Percentiles rank a stretch among this genome's conserved stretches.
Evolutionary conservation across 37 sponge, comb jelly and placozoan genomes (phyloP).

Genomic region (Haliclona indistincta): DNA sequence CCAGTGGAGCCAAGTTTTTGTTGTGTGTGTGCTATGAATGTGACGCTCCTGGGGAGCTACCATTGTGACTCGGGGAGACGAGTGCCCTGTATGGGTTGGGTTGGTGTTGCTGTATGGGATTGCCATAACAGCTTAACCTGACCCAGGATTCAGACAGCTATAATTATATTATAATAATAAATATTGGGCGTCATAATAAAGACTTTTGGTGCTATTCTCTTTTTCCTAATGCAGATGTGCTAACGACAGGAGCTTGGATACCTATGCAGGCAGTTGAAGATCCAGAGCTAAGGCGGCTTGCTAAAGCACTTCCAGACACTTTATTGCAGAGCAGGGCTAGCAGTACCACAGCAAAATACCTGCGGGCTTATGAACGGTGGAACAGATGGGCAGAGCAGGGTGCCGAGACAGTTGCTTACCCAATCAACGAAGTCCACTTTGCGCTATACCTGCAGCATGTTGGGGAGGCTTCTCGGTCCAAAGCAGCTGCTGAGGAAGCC

Average conservation of each 20-base stretch:
- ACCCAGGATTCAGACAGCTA: too few relatives aligned
- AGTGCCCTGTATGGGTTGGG: too few relatives aligned
- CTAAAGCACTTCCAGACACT: neutral
- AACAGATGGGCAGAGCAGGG: neutral
- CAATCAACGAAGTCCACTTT: neutral
- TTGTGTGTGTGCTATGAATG: too few relatives aligned
- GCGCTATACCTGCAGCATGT: conserved; percentile 12
- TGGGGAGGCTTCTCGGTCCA: neutral
- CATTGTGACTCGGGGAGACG: too few relatives aligned
- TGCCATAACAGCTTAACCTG: too few relatives aligned
- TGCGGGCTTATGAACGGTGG: conserved; percentile 13
- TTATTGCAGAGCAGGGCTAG: conserved; percentile 4
- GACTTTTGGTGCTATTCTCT: too few relatives aligned
- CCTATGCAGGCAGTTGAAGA: neutral
- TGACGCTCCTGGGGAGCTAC: neutral
- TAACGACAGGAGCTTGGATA: neutral
- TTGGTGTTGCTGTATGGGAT: too few relatives aligned
- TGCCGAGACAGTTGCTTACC: neutral
- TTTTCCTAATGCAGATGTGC: neutral
- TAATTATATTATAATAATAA: too few relatives aligned
- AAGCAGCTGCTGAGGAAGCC: conserved; percentile 6
- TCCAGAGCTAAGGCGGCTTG: conserved; percentile 13
- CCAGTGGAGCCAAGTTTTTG: too few relatives aligned
- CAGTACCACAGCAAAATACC: conserved; percentile 8
- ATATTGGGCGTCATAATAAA: too few relatives aligned